These are phyloP conservation scores for Drosophila mojavensis DNA, from an alignment of 1,140 invertebrate species.

Conservation along the genomic window DNA sequence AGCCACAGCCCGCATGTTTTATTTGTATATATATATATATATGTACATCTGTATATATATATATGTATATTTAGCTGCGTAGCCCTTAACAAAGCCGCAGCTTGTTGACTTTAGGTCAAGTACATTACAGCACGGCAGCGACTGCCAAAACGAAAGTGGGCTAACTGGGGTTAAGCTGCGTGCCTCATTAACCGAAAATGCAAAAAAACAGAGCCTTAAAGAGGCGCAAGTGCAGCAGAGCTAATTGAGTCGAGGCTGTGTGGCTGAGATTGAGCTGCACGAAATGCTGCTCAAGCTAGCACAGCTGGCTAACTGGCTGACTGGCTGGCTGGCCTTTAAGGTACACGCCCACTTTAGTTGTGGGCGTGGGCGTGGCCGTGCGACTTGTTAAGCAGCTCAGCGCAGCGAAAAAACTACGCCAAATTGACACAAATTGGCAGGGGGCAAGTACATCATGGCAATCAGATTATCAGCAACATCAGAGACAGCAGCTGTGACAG, in stretches of 20 bases:
- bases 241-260: constrained; percentile 26
- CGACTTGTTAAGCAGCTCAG: constrained; percentile 18
- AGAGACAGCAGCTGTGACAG: neutral
- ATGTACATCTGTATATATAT: too few relatives aligned
- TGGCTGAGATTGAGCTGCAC: too few relatives aligned
- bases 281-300: neutral
- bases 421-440: constrained; percentile 76
- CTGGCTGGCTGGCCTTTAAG: constrained; percentile 7
- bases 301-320: neutral
- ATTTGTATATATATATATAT: constrained; percentile 10
- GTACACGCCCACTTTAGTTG: neutral
- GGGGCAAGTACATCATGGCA: constrained; percentile 62
- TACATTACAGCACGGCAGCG: constrained; percentile 13
- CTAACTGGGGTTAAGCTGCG: constrained; percentile 60
- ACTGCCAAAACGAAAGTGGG: constrained; percentile 49
- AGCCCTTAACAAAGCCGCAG: constrained; percentile 1
- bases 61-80: neutral
- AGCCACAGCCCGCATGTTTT: constrained; percentile 7
- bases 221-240: constrained; percentile 19
- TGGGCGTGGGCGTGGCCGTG: neutral
- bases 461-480: constrained; percentile 61
- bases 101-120: constrained; percentile 66
- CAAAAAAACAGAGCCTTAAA: neutral
- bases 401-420: constrained; percentile 22
- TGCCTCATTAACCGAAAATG: constrained; percentile 62